Percentiles rank a stretch among this genome's conserved stretches.
Evolutionary conservation across 2,113 vertebrate genomes (phyloP).

Genomic region (Myrmophylax atrothorax): DNA sequence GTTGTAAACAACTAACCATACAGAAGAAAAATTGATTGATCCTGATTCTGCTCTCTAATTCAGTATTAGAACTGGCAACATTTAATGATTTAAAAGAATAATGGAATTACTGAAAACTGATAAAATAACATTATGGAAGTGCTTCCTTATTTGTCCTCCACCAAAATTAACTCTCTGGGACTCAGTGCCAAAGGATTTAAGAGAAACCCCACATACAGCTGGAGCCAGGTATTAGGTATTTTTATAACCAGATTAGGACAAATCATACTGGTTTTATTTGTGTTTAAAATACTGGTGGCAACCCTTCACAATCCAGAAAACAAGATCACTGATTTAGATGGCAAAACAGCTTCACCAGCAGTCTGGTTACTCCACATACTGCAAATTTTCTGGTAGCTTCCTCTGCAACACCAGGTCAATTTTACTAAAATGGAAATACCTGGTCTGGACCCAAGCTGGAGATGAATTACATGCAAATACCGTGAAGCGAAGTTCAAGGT

Average conservation of each 20-base stretch:
- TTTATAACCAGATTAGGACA: background rate
- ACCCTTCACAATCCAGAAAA: background rate
- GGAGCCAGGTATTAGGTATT: background rate
- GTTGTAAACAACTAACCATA: background rate
- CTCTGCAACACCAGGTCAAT: background rate
- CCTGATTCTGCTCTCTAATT: background rate
- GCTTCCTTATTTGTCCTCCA: background rate
- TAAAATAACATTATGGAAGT: background rate
- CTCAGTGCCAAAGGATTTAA: background rate
- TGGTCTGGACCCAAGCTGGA: background rate
- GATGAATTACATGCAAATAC: background rate
- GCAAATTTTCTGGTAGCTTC: background rate
- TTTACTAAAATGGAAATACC: background rate
- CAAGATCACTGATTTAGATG: background rate
- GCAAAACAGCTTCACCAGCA: background rate
- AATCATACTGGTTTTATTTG: background rate
- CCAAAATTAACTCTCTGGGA: background rate
- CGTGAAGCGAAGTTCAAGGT: background rate
- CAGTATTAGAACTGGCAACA: background rate
- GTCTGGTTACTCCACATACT: background rate
- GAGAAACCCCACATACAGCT: background rate
- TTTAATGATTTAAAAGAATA: background rate
- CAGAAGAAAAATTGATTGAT: background rate
- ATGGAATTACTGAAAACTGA: background rate
- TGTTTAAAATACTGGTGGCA: background rate